Conservation (phyloP, 2,797 vertebrate species). For the Fringilla coelebs region DNA sequence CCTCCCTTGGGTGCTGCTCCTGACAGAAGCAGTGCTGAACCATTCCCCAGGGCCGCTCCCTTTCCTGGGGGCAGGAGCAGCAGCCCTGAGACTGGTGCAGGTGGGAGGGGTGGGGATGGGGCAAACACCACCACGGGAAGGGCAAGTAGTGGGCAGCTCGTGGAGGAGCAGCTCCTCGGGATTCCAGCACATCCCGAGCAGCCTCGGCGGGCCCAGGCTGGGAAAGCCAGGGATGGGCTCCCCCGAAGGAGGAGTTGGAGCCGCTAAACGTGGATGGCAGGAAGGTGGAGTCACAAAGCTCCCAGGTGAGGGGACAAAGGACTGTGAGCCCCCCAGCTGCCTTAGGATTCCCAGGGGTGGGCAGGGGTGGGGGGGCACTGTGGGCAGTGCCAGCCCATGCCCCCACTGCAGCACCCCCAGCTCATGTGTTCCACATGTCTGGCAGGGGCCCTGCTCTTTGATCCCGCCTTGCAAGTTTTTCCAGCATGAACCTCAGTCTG, state of each 20-base stretch:
- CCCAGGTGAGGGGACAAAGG: neutral
- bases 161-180: accelerated
- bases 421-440: neutral
- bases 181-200: neutral
- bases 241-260: neutral
- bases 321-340: neutral
- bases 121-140: neutral
- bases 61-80: neutral
- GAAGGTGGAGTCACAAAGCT: neutral
- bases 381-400: neutral
- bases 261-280: neutral
- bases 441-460: neutral
- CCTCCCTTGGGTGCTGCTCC: neutral
- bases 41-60: neutral
- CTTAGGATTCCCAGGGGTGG: neutral
- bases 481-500: conserved; percentile 45
- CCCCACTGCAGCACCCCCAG: neutral
- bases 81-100: neutral
- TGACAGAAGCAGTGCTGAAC: neutral
- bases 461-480: neutral
- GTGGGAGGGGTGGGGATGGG: accelerated
- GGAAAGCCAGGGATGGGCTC: neutral
- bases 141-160: neutral
- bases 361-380: neutral
- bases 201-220: neutral